phyloP scores from a whole-genome alignment of 2,888 invertebrate genomes.

The Dicycla oo region DNA sequence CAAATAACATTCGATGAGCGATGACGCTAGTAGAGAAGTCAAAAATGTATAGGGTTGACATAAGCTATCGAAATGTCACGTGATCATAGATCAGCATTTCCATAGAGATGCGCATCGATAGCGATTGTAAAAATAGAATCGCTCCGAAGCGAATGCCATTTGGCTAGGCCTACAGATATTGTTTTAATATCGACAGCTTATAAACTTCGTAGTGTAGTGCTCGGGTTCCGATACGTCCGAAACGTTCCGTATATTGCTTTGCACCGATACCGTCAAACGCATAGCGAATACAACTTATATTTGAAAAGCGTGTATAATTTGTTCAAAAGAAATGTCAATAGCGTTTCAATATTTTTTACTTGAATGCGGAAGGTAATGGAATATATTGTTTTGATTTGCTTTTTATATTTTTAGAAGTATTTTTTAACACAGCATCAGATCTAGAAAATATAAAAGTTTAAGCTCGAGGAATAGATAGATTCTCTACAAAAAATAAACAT shows the following conservation, averaged over 20 bases:
- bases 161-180: no score
- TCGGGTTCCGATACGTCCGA: background rate
- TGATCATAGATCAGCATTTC: no score
- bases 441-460: background rate
- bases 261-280: background rate
- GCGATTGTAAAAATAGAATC: no score
- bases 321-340: slow-evolving; percentile 21
- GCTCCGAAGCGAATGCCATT: no score
- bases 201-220: slow-evolving; percentile 1
- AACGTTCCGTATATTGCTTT: slow-evolving; percentile 15
- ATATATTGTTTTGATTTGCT: background rate
- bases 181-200: slow-evolving; percentile 31
- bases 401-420: background rate
- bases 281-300: no score
- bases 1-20: no score
- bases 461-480: background rate
- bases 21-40: no score
- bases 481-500: background rate
- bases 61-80: no score
- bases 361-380: background rate
- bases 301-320: slow-evolving; percentile 8
- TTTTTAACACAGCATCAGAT: background rate
- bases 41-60: no score
- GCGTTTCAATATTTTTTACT: background rate
- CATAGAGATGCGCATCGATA: no score